Evolutionary conservation across 2,113 vertebrate genomes (phyloP), one percentile per base, ranked within the genome.

Genomic region (Chionodraco myersi): DNA sequence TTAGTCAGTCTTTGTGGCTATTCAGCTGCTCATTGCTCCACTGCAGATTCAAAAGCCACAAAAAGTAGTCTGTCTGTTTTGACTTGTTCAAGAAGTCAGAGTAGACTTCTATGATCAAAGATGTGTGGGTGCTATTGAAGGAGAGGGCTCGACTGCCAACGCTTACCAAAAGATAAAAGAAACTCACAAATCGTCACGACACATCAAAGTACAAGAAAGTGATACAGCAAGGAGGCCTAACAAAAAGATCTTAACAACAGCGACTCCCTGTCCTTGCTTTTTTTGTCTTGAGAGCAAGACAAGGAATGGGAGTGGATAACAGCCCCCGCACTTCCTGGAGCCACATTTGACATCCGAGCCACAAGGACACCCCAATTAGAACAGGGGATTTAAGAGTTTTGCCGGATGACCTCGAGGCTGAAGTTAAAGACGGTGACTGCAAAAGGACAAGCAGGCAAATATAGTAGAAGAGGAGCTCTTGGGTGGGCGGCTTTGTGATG

Each of bases 141-240:
- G 51, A 63, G 47, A 66, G 12, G 34, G 44, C 49, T 58, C 74
- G 63, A 49, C 51, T 47, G 56, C 0, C 0, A 61, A 76, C 76
- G 70, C 71, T 76, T 36, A 18, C 4, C 44, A 23, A n/a, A 0
- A 16, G 77, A 81, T 86, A 54, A 82, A 86, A 88, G 86, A 75
- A 58, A 70, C 58, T 30, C 54, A 60, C 52, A 75, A 75, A 65
- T 59, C 30, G 41, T 69, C 57, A 58, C 36, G 82, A 83, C 85
- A 87, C 71, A 74, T 83, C 74, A 83, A 72, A 85, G 74, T 26
- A 10, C 2, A 5, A 16, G 45, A 45, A 47, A 30, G 48, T 6
- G 62, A 72, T 21, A 71, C 73, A 23, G 61, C 71, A 64, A 59
- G 15, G 30, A 75, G 21, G 66, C 6, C 36, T 45, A 77, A 82